Evolutionary conservation across 2,113 vertebrate genomes (phyloP).

Genomic region (Cyanoliseus patagonus): DNA sequence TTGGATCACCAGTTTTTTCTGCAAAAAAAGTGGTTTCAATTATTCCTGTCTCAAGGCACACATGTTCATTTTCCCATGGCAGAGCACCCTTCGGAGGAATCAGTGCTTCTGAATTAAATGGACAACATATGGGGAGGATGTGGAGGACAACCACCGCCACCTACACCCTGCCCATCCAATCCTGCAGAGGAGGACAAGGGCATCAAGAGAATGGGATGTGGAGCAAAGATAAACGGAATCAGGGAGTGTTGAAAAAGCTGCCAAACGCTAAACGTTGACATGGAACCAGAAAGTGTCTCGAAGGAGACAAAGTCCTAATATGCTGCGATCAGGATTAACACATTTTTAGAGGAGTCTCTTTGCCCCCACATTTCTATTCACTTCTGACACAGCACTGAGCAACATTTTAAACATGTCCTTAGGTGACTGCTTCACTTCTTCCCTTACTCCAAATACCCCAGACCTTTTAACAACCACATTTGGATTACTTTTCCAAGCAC

Average conservation of each 20-base stretch:
- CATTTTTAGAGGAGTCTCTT: conserved; percentile 71
- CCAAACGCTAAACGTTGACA: conserved; percentile 79
- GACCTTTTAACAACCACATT: conserved; percentile 41
- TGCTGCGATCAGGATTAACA: conserved; percentile 70
- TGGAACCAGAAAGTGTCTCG: conserved; percentile 81
- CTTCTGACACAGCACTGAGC: conserved; percentile 65
- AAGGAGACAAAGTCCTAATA: conserved; percentile 78
- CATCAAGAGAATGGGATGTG: conserved; percentile 83
- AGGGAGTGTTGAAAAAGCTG: conserved; percentile 83
- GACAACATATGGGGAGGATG: conserved; percentile 84
- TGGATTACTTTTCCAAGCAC: conserved; percentile 56
- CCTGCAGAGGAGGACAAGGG: conserved; percentile 81
- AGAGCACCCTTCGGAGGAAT: conserved; percentile 96
- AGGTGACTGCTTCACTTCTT: conserved; percentile 71
- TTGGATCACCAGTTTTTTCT: conserved; percentile 96
- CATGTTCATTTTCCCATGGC: conserved; percentile 84
- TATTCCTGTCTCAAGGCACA: conserved; percentile 76
- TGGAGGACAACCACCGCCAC: conserved; percentile 84
- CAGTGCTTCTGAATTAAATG: conserved; percentile 86
- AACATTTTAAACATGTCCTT: conserved; percentile 57
- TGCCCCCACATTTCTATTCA: conserved; percentile 65
- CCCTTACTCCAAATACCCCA: conserved; percentile 64
- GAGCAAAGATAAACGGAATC: conserved; percentile 80
- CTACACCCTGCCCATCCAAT: conserved; percentile 86
- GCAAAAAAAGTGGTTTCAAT: conserved; percentile 85